Percentiles rank a stretch among this genome's conserved stretches.
These are phyloP conservation scores for Drosophila meridiana DNA, from an alignment of 2,888 invertebrate genomes.

Conservation along the genomic window DNA sequence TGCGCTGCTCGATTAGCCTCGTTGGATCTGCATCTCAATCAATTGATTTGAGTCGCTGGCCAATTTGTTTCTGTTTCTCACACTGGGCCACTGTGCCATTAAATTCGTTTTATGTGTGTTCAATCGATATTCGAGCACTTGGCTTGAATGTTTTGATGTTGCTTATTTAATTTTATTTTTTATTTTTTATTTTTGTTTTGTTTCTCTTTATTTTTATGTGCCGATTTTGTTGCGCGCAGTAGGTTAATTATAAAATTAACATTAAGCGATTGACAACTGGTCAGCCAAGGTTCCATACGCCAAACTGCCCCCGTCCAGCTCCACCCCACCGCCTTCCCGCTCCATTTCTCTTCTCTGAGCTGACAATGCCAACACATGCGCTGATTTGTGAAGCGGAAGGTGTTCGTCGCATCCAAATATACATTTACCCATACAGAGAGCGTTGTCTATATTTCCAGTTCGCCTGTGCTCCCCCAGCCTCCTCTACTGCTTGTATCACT, in stretches of 20 bases:
- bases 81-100: constrained; percentile 31
- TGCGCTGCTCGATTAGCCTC: neutral
- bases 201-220: constrained; percentile 12
- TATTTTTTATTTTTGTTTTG: neutral
- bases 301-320: neutral
- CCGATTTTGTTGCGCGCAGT: constrained; percentile 42
- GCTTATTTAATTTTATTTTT: constrained; percentile 8
- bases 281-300: constrained; percentile 56
- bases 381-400: constrained; percentile 80
- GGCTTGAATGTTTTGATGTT: constrained; percentile 31
- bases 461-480: constrained; percentile 14
- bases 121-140: constrained; percentile 53
- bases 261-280: constrained; percentile 73
- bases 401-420: constrained; percentile 77
- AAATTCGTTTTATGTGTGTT: constrained; percentile 25
- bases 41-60: constrained; percentile 5
- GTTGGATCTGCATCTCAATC: constrained; percentile 4
- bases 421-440: constrained; percentile 37
- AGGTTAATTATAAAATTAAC: constrained; percentile 76
- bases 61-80: constrained; percentile 2
- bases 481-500: neutral
- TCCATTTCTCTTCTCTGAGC: constrained; percentile 23
- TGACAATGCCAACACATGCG: constrained; percentile 64
- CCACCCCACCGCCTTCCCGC: neutral
- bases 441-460: constrained; percentile 39